A percentile compares a stretch with the other conserved stretches of the same genome.
phyloP scores from a whole-genome alignment of 2,888 invertebrate genomes.

The Branchipolynoe longqiensis region DNA sequence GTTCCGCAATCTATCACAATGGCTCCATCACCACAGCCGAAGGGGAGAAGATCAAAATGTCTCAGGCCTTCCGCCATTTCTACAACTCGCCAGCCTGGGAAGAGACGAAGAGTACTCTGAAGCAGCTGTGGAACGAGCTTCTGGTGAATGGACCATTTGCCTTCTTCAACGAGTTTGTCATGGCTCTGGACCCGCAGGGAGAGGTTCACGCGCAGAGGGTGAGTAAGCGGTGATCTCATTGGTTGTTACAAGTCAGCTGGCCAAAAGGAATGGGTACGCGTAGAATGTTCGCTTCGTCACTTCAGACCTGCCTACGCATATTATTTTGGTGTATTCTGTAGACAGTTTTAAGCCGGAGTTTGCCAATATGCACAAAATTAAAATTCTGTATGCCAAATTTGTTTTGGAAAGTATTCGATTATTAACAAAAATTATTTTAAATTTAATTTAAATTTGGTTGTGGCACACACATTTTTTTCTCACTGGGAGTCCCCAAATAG shows the following conservation, averaged over 20 bases:
- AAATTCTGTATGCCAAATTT: no score
- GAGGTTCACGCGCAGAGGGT: conserved; percentile 89
- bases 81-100: conserved; percentile 89
- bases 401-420: no score
- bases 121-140: conserved; percentile 86
- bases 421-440: no score
- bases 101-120: conserved; percentile 86
- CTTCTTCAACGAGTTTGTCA: conserved; percentile 92
- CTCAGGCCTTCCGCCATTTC: conserved; percentile 94
- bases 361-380: background rate
- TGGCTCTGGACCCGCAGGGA: conserved; percentile 93
- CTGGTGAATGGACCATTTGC: conserved; percentile 93
- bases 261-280: no score
- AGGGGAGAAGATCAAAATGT: conserved; percentile 90
- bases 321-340: background rate
- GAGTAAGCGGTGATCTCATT: no score
- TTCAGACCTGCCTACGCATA: no score
- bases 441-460: no score
- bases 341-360: background rate
- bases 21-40: conserved; percentile 84
- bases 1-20: conserved; percentile 88
- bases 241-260: no score
- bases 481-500: no score
- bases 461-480: no score
- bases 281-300: no score